Percentiles rank a stretch among this genome's conserved stretches.
phyloP scores from a whole-genome alignment of 2,888 invertebrate species.

The Stenoptilia bipunctidactyla region DNA sequence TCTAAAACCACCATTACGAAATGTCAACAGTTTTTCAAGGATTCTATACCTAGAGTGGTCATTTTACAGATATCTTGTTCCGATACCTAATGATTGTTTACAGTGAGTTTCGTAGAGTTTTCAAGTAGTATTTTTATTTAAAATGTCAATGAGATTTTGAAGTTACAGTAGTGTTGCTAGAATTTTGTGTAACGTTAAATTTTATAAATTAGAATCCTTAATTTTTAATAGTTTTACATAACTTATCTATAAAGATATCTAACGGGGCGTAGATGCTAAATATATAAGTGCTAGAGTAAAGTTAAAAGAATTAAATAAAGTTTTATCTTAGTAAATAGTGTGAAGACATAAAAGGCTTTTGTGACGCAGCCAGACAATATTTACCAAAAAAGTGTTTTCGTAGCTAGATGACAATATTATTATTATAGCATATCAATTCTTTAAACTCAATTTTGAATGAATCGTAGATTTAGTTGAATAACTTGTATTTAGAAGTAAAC shows the following conservation, averaged over 20 bases:
- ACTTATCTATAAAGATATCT: conserved; percentile 46
- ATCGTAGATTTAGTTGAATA: conserved; percentile 25
- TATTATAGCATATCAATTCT: conserved; percentile 1
- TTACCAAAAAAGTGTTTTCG: not conserved
- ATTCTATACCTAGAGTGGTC: not conserved
- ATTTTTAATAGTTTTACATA: conserved; percentile 48
- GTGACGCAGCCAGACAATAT: not conserved
- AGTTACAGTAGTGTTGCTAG: not conserved
- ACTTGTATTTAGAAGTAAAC: not conserved
- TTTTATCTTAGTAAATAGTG: conserved; percentile 7
- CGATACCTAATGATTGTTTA: not conserved
- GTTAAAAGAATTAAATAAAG: conserved; percentile 40
- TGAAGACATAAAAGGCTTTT: not conserved
- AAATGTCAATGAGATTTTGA: not conserved
- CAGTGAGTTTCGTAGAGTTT: not conserved
- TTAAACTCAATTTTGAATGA: conserved; percentile 2
- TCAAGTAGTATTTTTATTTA: conserved; percentile 2
- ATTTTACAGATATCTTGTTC: not conserved
- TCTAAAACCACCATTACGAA: not conserved
- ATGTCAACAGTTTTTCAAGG: not conserved
- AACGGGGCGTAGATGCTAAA: conserved; percentile 71
- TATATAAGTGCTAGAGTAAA: conserved; percentile 30
- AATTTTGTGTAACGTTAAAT: conserved; percentile 24
- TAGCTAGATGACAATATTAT: conserved; percentile 3
- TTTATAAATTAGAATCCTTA: conserved; percentile 66